phyloP scores from a whole-genome alignment of 2,113 vertebrate species.

The Neodon shergylaensis region DNA sequence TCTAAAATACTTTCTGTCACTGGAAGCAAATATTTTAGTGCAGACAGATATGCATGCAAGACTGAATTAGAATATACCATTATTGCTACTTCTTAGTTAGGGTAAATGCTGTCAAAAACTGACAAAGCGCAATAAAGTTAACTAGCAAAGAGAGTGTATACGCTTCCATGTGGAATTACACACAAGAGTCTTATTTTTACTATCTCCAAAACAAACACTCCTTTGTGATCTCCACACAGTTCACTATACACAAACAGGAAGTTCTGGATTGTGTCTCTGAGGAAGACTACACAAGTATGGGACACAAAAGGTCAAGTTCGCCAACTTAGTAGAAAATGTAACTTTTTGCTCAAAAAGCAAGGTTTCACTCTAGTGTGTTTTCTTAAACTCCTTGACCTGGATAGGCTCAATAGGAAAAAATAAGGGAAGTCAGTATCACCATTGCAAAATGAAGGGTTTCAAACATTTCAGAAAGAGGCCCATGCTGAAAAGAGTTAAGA shows the following conservation, averaged over 20 bases:
- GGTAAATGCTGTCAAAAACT: slow-evolving; percentile 73
- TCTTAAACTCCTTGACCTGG: neutral
- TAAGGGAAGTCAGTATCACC: neutral
- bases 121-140: slow-evolving; percentile 69
- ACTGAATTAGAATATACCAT: slow-evolving; percentile 75
- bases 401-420: slow-evolving; percentile 32
- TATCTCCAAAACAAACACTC: slow-evolving; percentile 59
- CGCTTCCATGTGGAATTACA: slow-evolving; percentile 52
- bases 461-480: slow-evolving; percentile 50
- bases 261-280: slow-evolving; percentile 21
- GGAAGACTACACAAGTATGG: neutral
- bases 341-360: slow-evolving; percentile 46
- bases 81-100: slow-evolving; percentile 80
- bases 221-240: slow-evolving; percentile 3
- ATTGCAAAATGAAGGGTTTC: neutral
- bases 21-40: slow-evolving; percentile 81
- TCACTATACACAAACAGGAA: neutral
- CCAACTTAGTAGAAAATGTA: slow-evolving; percentile 57
- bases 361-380: slow-evolving; percentile 28
- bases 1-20: slow-evolving; percentile 84
- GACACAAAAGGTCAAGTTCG: slow-evolving; percentile 1
- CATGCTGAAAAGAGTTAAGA: slow-evolving; percentile 53
- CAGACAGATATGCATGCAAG: slow-evolving; percentile 70
- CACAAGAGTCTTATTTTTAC: slow-evolving; percentile 60
- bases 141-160: slow-evolving; percentile 61